Base-by-base conservation (phyloP, 1,140 invertebrate species). In the Tenebrio molitor region DNA sequence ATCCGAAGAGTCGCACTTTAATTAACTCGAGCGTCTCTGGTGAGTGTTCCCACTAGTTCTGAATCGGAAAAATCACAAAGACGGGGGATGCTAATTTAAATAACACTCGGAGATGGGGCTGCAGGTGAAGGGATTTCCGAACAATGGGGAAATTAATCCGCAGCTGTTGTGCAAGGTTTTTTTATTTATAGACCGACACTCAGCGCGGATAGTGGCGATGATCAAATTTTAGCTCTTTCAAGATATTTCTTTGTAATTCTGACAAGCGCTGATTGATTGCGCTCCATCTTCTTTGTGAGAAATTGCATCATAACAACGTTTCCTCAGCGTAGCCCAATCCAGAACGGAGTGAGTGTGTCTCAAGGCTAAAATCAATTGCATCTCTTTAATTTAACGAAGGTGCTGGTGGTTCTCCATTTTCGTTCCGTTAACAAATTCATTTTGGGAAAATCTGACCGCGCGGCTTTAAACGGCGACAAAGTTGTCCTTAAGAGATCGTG, bases 141-240 rank as follows among this genome's bases (percentile, higher is more conserved):
- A n/a, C n/a, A n/a, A n/a, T n/a, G n/a, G n/a, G n/a, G n/a, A n/a
- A n/a, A n/a, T n/a, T n/a, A n/a, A n/a, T n/a, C n/a, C n/a, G n/a
- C n/a, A n/a, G n/a, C n/a, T n/a, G 29, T 33, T 33, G 10, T 10
- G 29, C 29, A 33, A 33, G 4, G 4, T 33, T 33, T 33, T 33
- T 17, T 46, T 46, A 46, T 46, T 46, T 46, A 46, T 46, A 46
- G 4, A 33, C 29, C 29, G n/a, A n/a, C n/a, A n/a, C 29, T 33
- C 10, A 4, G 10, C 10, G 4, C 29, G 29, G 29, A 5, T 46
- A 12, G 42, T 7, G 42, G 42, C 16, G 42, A 16, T 46, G 42
- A 46, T 46, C 42, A 46, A 46, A 46, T 46, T 46, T 46, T 46
- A 46, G 42, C 42, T 46, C 42, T 14, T 46, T 46, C 14, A 16